A percentile compares a stretch with the other conserved stretches of the same genome.
These are phyloP conservation scores for Tyrophagus putrescentiae DNA, from an alignment of 1,140 invertebrate species.

Conservation along the genomic window DNA sequence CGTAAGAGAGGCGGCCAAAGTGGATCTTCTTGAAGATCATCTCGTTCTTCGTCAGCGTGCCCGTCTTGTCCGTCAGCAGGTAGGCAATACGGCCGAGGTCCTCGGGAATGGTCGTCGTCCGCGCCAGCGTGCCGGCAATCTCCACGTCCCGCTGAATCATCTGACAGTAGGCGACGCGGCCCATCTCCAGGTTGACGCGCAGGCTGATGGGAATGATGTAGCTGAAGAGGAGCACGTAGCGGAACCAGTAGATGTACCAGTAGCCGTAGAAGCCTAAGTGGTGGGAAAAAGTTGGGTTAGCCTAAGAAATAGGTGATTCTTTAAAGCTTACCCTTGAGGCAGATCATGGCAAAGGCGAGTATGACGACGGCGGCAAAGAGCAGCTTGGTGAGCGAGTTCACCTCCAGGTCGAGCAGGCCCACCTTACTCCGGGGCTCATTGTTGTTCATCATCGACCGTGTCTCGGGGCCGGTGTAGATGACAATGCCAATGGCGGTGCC, in stretches of 20 bases:
- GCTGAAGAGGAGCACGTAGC: conserved; percentile 91
- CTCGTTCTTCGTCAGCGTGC: conserved; percentile 94
- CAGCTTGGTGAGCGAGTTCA: conserved; percentile 88
- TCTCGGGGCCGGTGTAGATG: conserved; percentile 92
- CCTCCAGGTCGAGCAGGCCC: conserved; percentile 82
- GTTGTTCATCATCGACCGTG: conserved; percentile 95
- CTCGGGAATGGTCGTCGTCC: conserved; percentile 97
- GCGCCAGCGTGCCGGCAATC: conserved; percentile 84
- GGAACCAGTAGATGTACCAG: conserved; percentile 92
- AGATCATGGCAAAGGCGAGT: conserved; percentile 84
- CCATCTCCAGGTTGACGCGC: conserved; percentile 95
- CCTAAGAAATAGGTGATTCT: too few relatives aligned
- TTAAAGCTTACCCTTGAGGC: conserved; percentile 48
- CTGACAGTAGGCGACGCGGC: conserved; percentile 93
- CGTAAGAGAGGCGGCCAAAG: conserved; percentile 71
- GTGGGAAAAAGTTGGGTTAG: conserved; percentile 16
- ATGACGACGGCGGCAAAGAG: conserved; percentile 81
- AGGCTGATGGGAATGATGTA: conserved; percentile 98
- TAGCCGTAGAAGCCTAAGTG: conserved; percentile 65
- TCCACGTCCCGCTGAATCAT: conserved; percentile 83
- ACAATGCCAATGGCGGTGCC: conserved; percentile 81
- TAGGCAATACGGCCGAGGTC: conserved; percentile 93
- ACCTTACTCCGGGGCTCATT: conserved; percentile 84
- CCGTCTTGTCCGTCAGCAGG: conserved; percentile 92
- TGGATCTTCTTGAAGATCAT: conserved; percentile 95